Base-by-base conservation (phyloP, 2,797 vertebrate genomes). In the Falco berigora region DNA sequence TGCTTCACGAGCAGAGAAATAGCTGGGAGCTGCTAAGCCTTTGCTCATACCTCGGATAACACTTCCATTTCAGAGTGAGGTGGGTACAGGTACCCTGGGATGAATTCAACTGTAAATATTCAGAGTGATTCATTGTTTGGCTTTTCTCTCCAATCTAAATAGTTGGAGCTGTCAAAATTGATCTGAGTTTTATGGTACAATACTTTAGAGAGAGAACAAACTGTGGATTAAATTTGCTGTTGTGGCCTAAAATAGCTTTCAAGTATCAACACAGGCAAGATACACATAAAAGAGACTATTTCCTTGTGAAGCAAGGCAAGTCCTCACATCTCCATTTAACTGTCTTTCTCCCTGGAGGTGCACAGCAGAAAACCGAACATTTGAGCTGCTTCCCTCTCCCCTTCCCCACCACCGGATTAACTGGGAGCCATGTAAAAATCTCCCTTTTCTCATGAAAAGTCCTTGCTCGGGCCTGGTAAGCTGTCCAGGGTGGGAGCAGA, bases 121-220 rank as follows among this genome's bases (percentile, higher is more conserved):
- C 94, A 95, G 86, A 95, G 85, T 94, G 96, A 97, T 97, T 97
- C 95, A 96, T 73, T 95, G 95, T 96, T 97, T 96, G 94, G 91
- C 61, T 96, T 97, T 94, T 78, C 96, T 90, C 91, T 95, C 92
- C 97, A 90, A 84, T 92, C 93, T 96, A 97, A 97, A 97, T 95
- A 97, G 92, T 93, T 28, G 32, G 88, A 96, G 89, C 94, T 96
- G 96, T 97, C 97, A 97, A 94, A 97, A 96, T 94, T 95, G 91
- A 97, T 97, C 95, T 94, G 95, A 85, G 80, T 90, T 96, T 96
- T 92, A 94, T 0, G 5, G 79, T 96, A 93, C 94, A 94, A 92
- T 96, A 94, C 96, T 96, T 95, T 55, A 76, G 92, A 96, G 94
- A 84, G 80, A 88, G 91, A 96, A 97, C 95, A 97, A 97, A 96